Percentiles rank a stretch among this genome's conserved stretches.
These are phyloP conservation scores for Psylliodes chrysocephalus DNA, from an alignment of 2,888 invertebrate genomes.

Conservation along the genomic window DNA sequence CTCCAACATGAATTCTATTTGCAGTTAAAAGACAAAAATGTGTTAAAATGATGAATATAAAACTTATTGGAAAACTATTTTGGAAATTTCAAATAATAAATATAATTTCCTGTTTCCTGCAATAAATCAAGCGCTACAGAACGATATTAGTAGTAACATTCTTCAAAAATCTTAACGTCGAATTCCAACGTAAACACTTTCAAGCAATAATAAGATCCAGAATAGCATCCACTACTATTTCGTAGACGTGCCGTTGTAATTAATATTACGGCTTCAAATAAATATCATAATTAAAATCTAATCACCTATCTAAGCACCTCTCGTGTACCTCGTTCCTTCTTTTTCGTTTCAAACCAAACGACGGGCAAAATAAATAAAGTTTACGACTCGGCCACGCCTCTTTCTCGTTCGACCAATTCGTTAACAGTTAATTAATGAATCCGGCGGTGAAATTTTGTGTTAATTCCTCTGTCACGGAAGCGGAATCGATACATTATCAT, in stretches of 20 bases:
- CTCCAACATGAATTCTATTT: too few relatives aligned
- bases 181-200: background rate
- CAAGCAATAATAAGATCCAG: background rate
- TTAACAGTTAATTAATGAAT: slow-evolving; percentile 30
- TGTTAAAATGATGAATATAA: too few relatives aligned
- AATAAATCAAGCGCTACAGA: too few relatives aligned
- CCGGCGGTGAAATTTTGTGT: slow-evolving; percentile 22
- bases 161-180: too few relatives aligned
- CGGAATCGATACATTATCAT: slow-evolving; percentile 23
- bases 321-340: slow-evolving; percentile 15
- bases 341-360: slow-evolving; percentile 6
- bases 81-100: too few relatives aligned
- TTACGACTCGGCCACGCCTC: slow-evolving; percentile 19
- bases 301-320: slow-evolving; percentile 29
- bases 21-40: too few relatives aligned
- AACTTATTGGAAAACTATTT: too few relatives aligned
- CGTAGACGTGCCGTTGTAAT: slow-evolving; percentile 15
- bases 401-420: slow-evolving; percentile 29
- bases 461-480: slow-evolving; percentile 27
- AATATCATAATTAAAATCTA: slow-evolving; percentile 38
- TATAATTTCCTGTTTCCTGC: too few relatives aligned
- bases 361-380: slow-evolving; percentile 21
- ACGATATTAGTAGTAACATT: too few relatives aligned
- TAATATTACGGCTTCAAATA: slow-evolving; percentile 29
- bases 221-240: background rate